A percentile compares a stretch with the other conserved stretches of the same genome.
Evolutionary conservation across 2,888 invertebrate genomes (phyloP).

Genomic region (Podotricha telesiphe): DNA sequence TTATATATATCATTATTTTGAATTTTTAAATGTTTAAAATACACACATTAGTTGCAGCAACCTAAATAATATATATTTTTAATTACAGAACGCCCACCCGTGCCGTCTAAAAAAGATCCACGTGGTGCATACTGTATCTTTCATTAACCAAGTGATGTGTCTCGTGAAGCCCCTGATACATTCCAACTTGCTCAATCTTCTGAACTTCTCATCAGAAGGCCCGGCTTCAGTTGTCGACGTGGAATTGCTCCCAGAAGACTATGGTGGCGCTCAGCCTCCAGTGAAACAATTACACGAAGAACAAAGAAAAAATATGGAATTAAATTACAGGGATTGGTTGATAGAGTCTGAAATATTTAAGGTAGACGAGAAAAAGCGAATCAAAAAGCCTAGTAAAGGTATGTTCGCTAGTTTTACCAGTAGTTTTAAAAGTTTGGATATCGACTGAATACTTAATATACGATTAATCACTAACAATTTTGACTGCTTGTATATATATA

Average conservation of each 20-base stretch:
- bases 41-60: too few species aligned
- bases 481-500: constrained; percentile 1
- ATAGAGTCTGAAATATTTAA: constrained; percentile 84
- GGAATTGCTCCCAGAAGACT: constrained; percentile 80
- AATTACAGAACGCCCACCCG: constrained; percentile 86
- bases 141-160: constrained; percentile 87
- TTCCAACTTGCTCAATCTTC: constrained; percentile 84
- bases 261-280: constrained; percentile 83
- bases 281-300: constrained; percentile 82
- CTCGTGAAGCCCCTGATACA: constrained; percentile 86
- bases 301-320: constrained; percentile 81
- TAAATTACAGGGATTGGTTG: constrained; percentile 85
- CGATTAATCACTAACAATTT: background rate
- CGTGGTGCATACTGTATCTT: constrained; percentile 86
- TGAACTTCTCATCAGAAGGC: constrained; percentile 83
- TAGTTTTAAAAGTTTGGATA: constrained; percentile 77
- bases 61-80: background rate
- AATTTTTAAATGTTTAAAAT: too few species aligned
- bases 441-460: constrained; percentile 61
- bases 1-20: too few species aligned
- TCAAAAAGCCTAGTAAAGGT: constrained; percentile 76
- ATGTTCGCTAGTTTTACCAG: constrained; percentile 80
- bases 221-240: constrained; percentile 75
- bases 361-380: constrained; percentile 76
- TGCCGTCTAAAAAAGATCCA: constrained; percentile 86